These are phyloP conservation scores for Octopus sinensis DNA, from an alignment of 1,140 invertebrate species.

Conservation along the genomic window DNA sequence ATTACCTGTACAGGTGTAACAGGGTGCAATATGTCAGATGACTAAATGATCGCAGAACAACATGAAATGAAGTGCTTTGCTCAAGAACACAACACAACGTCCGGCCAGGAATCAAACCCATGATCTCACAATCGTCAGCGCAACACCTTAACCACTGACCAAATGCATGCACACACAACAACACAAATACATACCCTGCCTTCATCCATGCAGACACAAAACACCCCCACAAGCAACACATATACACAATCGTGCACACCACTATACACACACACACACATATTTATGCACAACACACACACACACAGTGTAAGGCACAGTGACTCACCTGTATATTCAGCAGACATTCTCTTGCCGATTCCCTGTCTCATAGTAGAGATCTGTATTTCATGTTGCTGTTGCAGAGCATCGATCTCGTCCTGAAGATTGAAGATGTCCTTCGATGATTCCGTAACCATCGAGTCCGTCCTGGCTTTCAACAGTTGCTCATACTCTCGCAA, in stretches of 20 bases:
- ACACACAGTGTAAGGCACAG: not conserved
- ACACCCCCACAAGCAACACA: too few species aligned
- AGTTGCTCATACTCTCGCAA: conserved; percentile 41
- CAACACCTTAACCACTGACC: too few species aligned
- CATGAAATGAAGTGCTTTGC: too few species aligned
- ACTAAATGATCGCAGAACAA: too few species aligned
- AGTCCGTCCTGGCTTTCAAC: conserved; percentile 30
- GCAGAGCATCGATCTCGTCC: conserved; percentile 39
- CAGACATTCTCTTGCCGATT: not conserved
- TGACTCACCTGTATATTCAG: not conserved
- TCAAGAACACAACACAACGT: too few species aligned
- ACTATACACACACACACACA: conserved; percentile 1
- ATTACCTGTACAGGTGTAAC: too few species aligned
- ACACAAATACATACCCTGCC: too few species aligned
- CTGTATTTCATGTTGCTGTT: conserved; percentile 39
- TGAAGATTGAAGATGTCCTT: conserved; percentile 37
- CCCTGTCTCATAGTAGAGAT: conserved; percentile 17
- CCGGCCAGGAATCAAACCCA: too few species aligned
- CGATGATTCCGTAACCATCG: conserved; percentile 32
- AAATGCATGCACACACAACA: too few species aligned
- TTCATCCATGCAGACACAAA: too few species aligned
- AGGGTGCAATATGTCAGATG: too few species aligned
- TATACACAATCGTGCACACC: not conserved
- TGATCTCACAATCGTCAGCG: too few species aligned
- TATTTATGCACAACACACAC: not conserved